These are phyloP conservation scores for Trimorus sp. DNA, from an alignment of 2,888 invertebrate genomes.

Conservation along the genomic window DNA sequence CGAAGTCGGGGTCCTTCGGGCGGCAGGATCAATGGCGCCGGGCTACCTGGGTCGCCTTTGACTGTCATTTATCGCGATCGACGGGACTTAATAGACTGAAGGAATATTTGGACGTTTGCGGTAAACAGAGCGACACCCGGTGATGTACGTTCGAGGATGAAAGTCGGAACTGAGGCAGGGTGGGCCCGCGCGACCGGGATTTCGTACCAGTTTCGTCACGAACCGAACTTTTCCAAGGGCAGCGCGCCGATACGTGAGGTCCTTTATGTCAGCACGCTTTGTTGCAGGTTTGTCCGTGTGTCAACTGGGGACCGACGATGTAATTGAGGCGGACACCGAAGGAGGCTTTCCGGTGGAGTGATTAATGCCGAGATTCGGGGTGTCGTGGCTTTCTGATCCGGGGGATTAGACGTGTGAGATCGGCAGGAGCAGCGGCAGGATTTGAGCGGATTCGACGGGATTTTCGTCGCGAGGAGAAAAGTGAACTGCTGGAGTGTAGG, in stretches of 20 bases:
- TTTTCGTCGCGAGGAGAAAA: too few relatives aligned
- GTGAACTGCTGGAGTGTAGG: too few relatives aligned
- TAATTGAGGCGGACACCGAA: constrained; percentile 41
- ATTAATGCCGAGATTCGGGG: constrained; percentile 40
- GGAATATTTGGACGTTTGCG: constrained; percentile 81
- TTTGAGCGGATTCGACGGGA: too few relatives aligned
- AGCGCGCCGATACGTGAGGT: constrained; percentile 52
- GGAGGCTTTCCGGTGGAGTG: constrained; percentile 25
- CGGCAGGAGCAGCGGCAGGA: too few relatives aligned
- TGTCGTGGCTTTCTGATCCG: constrained; percentile 15
- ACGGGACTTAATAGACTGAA: constrained; percentile 78
- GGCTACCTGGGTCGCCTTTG: constrained; percentile 72
- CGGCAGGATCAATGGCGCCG: constrained; percentile 74
- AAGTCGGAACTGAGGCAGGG: constrained; percentile 53
- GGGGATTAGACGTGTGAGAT: too few relatives aligned
- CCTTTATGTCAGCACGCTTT: constrained; percentile 57
- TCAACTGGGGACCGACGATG: constrained; percentile 45
- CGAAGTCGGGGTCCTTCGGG: constrained; percentile 67
- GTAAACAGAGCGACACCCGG: constrained; percentile 81
- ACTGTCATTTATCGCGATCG: constrained; percentile 66
- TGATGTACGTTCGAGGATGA: constrained; percentile 79
- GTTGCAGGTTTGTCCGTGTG: constrained; percentile 48
- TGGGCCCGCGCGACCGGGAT: constrained; percentile 66
- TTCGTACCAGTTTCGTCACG: constrained; percentile 60
- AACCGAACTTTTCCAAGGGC: constrained; percentile 50